Evolutionary conservation across 1,140 invertebrate genomes (phyloP).

Genomic region (Luehdorfia chinensis): DNA sequence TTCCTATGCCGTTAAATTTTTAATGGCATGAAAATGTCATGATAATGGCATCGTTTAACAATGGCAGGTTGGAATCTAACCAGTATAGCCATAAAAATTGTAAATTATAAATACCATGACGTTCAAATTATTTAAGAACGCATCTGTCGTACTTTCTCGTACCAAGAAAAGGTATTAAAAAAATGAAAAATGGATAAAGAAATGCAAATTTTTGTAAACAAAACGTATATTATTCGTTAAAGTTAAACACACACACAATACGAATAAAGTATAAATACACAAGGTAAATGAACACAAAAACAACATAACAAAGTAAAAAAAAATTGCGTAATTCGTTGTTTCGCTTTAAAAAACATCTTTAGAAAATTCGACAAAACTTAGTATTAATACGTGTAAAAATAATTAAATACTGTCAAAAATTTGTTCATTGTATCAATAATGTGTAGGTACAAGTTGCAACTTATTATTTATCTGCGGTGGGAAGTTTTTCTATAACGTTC

Average conservation of each 20-base stretch:
- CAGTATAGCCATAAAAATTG: too few species aligned
- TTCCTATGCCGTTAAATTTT: too few species aligned
- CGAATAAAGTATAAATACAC: neutral
- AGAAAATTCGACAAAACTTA: neutral
- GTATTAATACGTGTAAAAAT: conserved; percentile 23
- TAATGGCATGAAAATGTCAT: too few species aligned
- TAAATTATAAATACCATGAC: too few species aligned
- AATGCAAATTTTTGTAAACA: too few species aligned
- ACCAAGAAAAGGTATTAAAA: too few species aligned
- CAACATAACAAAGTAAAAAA: conserved; percentile 13
- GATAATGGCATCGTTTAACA: too few species aligned
- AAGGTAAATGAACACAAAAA: conserved; percentile 7
- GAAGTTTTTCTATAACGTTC: conserved; percentile 39
- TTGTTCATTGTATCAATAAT: conserved; percentile 29
- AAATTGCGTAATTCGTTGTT: conserved; percentile 12
- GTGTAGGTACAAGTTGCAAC: conserved; percentile 12
- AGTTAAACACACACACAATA: conserved; percentile 9
- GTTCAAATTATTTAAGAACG: too few species aligned
- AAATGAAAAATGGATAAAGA: too few species aligned
- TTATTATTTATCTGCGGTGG: conserved; percentile 31
- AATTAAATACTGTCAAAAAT: conserved; percentile 51
- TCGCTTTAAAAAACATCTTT: neutral
- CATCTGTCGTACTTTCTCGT: too few species aligned
- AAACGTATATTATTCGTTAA: neutral
- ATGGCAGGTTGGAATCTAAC: too few species aligned